Percentiles rank a stretch among this genome's conserved stretches.
phyloP scores from a whole-genome alignment of 2,113 vertebrate species.

The Elaphurus davidianus region DNA sequence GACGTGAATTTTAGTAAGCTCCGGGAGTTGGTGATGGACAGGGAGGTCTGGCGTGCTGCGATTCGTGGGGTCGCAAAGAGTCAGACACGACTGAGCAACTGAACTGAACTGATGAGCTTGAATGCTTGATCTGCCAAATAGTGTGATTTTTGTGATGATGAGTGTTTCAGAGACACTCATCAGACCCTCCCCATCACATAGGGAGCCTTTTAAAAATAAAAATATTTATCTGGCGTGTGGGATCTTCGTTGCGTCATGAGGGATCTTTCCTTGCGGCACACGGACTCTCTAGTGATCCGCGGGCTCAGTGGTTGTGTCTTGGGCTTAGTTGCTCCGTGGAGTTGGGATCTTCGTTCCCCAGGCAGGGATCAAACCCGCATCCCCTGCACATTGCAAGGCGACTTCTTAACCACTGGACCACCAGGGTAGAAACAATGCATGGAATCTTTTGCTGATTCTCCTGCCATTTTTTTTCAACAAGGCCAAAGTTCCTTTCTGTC shows the following conservation, averaged over 20 bases:
- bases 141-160: not conserved
- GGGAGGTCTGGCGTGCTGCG: not conserved
- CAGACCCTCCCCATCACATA: not conserved
- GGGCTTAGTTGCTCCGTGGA: not conserved
- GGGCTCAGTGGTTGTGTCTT: not conserved
- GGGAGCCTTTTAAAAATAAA: not conserved
- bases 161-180: not conserved
- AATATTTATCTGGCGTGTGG: not conserved
- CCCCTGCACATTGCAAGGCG: not conserved
- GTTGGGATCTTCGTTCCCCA: not conserved
- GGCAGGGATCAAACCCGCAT: not conserved
- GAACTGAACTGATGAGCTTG: not conserved
- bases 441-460: not conserved
- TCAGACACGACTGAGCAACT: fast-evolving
- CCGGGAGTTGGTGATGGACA: not conserved
- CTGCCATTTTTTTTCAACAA: not conserved
- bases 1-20: not conserved
- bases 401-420: not conserved
- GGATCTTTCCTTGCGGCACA: not conserved
- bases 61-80: not conserved
- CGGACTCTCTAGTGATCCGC: not conserved
- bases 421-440: not conserved
- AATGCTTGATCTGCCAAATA: not conserved
- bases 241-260: not conserved
- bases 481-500: not conserved